phyloP scores from a whole-genome alignment of 2,797 vertebrate genomes.

The Synaphobranchus kaupii region DNA sequence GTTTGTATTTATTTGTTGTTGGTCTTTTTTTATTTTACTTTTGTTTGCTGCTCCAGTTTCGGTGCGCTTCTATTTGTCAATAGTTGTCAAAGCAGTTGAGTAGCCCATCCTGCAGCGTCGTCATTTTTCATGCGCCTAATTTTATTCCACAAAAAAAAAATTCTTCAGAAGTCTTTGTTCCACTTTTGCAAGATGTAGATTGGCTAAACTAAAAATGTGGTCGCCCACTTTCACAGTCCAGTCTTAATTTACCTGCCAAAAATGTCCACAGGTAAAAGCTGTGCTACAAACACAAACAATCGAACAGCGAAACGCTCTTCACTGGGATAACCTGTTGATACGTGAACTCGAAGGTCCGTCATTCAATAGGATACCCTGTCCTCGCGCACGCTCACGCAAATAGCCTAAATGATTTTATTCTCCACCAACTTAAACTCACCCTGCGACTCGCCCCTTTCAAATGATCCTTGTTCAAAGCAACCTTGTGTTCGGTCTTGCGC shows the following conservation, averaged over 20 bases:
- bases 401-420: neutral
- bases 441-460: neutral
- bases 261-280: neutral
- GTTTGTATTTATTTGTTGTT: neutral
- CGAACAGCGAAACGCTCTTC: neutral
- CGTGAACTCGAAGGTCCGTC: neutral
- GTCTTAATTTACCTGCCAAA: neutral
- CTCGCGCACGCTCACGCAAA: neutral
- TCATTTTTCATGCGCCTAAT: neutral
- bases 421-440: neutral
- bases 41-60: neutral
- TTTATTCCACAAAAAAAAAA: neutral
- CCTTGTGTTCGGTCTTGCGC: neutral
- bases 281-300: conserved; percentile 12
- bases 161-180: neutral
- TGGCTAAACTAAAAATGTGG: neutral
- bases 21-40: neutral
- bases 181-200: neutral
- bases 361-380: neutral
- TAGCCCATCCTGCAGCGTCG: neutral
- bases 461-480: neutral
- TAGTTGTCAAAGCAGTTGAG: neutral
- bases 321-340: neutral
- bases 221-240: neutral
- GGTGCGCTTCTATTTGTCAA: neutral